A percentile compares a stretch with the other conserved stretches of the same genome.
phyloP scores from a whole-genome alignment of 2,888 invertebrate genomes.

The Drosophila demipolita region DNA sequence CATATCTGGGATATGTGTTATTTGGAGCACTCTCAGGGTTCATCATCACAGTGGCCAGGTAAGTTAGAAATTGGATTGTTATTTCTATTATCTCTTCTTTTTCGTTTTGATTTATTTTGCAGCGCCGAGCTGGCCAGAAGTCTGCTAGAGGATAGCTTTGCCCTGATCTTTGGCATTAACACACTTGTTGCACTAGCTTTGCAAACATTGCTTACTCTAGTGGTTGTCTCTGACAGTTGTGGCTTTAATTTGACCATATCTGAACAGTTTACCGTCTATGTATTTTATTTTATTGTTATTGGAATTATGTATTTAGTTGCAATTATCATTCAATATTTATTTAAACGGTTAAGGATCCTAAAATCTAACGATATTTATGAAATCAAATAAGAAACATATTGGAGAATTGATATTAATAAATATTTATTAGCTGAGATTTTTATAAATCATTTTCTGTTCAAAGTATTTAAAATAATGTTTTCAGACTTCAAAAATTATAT shows the following conservation, averaged over 20 bases:
- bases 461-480: not conserved
- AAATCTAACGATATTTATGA: not conserved
- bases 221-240: slow-evolving; percentile 79
- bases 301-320: slow-evolving; percentile 76
- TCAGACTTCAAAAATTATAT: not conserved
- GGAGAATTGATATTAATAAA: not conserved
- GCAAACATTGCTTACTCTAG: slow-evolving; percentile 91
- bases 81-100: not conserved
- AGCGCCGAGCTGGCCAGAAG: slow-evolving; percentile 94
- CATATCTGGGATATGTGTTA: slow-evolving; percentile 91
- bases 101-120: slow-evolving; percentile 54
- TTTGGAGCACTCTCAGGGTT: slow-evolving; percentile 93
- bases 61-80: not conserved
- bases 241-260: slow-evolving; percentile 74
- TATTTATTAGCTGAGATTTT: not conserved
- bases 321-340: slow-evolving; percentile 63
- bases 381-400: slow-evolving; percentile 5
- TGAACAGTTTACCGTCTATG: slow-evolving; percentile 82
- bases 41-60: slow-evolving; percentile 83
- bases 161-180: slow-evolving; percentile 95
- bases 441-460: not conserved
- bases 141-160: slow-evolving; percentile 93
- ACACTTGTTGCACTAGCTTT: slow-evolving; percentile 92
- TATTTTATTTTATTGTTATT: slow-evolving; percentile 81
- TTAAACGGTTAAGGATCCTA: slow-evolving; percentile 2